Evolutionary conservation across 92 coral and sea anemone genomes (phyloP), one percentile per base, ranked within the genome.

Genomic region (Pocillopora grandis): DNA sequence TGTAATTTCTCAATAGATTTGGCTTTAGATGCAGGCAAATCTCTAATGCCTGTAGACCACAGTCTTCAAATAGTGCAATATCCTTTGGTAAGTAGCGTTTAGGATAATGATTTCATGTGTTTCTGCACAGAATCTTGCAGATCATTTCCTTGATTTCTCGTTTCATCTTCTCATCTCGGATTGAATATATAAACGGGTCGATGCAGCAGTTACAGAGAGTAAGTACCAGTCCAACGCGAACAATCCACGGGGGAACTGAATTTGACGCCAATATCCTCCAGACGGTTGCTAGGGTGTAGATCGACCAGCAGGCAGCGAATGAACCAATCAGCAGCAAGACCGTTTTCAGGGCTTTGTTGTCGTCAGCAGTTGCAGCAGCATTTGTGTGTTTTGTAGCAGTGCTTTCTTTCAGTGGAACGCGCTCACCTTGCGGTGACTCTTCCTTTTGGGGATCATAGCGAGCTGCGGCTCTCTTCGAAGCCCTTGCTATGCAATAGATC

Each of bases 281-380:
- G 49, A 78, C 69, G n/a, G 88, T 85, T 19, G 56, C 78, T 71
- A 77, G 19, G 20, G 88, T 65, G 71, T 85, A 85, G 18, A 85
- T 57, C 20, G 78, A 68, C 88, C 88, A 85, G 55, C 83, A 85
- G 10, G 74, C 80, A 27, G 60, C 36, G 58, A 85, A 85, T 35
- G 83, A 66, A 12, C 88, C 88, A 70, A 85, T 70, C 83, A 85
- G 58, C 52, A 85, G 8, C 70, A 85, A 48, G 72, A 85, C 88
- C 9, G 88, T 85, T 37, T 66, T 76, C 62, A 85, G 66, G 5
- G 88, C 88, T 10, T 78, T 77, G 88, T 85, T 66, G 71, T 85
- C 77, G 35, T 71, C 77, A 11, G 20, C 19, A 12, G 69, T 9
- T 31, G 20, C 85, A 20, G 76, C 15, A 57, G 3, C 18, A 13